A percentile compares a stretch with the other conserved stretches of the same genome.
These are phyloP conservation scores for Lobophora halterata DNA, from an alignment of 2,888 invertebrate genomes.

Conservation along the genomic window DNA sequence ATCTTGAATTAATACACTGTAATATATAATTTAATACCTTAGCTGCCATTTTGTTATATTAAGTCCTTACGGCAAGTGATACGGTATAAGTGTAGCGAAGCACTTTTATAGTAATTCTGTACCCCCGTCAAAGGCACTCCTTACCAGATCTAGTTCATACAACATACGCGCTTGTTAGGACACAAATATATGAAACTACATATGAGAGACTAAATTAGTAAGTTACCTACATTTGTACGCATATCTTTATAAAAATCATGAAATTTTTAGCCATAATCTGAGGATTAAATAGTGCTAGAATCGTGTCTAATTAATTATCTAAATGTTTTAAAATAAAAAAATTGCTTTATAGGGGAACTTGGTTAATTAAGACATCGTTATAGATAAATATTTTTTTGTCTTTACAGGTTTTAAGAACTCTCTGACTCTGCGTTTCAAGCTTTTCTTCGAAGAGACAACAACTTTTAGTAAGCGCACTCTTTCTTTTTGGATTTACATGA, in stretches of 20 bases:
- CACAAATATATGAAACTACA: slow-evolving; percentile 24
- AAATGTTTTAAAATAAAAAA: too few species aligned
- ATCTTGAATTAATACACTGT: not conserved
- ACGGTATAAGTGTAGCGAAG: slow-evolving; percentile 51
- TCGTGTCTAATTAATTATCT: slow-evolving; percentile 10
- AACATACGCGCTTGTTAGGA: slow-evolving; percentile 25
- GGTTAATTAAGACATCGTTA: not conserved
- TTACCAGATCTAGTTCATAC: slow-evolving; percentile 41
- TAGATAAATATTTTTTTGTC: too few species aligned
- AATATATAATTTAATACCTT: slow-evolving; percentile 54
- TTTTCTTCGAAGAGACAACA: too few species aligned
- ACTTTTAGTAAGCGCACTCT: too few species aligned
- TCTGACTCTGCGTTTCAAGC: too few species aligned
- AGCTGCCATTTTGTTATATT: slow-evolving; percentile 73
- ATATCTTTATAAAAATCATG: slow-evolving; percentile 18
- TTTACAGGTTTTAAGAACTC: too few species aligned
- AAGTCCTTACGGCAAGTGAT: slow-evolving; percentile 72
- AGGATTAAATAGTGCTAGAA: slow-evolving; percentile 8
- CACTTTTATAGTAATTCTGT: slow-evolving; percentile 67
- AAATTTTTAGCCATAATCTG: slow-evolving; percentile 13
- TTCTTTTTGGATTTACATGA: too few species aligned
- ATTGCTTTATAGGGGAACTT: slow-evolving; percentile 5
- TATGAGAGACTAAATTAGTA: slow-evolving; percentile 14
- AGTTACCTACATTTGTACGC: slow-evolving; percentile 12
- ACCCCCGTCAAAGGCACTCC: slow-evolving; percentile 54